These are phyloP conservation scores for Etheostoma perlongum DNA, from an alignment of 2,797 vertebrate genomes.

Conservation along the genomic window DNA sequence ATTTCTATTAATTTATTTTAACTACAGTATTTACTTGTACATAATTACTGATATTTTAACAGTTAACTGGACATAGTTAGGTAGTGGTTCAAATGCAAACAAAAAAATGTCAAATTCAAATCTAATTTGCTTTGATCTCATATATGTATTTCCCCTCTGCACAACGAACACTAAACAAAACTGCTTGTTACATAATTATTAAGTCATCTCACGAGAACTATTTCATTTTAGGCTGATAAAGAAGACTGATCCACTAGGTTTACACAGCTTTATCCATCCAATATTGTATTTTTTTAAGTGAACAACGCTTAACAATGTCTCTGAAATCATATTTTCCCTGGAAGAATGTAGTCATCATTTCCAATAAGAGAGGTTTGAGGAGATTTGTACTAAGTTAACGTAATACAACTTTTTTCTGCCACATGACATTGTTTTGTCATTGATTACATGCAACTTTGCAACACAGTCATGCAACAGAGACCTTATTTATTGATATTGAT, in stretches of 20 bases:
- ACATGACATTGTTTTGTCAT: too few relatives aligned
- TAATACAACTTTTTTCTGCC: too few relatives aligned
- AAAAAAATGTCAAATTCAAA: too few relatives aligned
- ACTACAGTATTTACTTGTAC: not conserved
- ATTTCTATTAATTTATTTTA: not conserved
- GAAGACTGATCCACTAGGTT: not conserved
- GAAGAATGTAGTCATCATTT: constrained; percentile 22
- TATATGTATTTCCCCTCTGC: too few relatives aligned
- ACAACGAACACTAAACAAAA: too few relatives aligned
- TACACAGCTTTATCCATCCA: not conserved
- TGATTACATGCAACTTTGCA: too few relatives aligned
- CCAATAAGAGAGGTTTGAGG: constrained; percentile 4
- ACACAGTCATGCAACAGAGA: too few relatives aligned
- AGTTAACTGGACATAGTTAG: not conserved
- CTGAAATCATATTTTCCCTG: constrained; percentile 4
- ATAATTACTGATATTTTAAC: not conserved
- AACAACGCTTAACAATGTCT: constrained; percentile 16
- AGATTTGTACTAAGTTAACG: too few relatives aligned
- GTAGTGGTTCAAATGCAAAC: not conserved
- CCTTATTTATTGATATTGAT: too few relatives aligned
- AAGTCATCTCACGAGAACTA: too few relatives aligned
- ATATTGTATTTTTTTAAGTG: not conserved
- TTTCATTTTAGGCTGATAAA: not conserved
- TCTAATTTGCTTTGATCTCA: too few relatives aligned
- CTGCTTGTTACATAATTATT: too few relatives aligned